phyloP scores from a whole-genome alignment of 2,888 invertebrate species.

The Eristalis intricaria region DNA sequence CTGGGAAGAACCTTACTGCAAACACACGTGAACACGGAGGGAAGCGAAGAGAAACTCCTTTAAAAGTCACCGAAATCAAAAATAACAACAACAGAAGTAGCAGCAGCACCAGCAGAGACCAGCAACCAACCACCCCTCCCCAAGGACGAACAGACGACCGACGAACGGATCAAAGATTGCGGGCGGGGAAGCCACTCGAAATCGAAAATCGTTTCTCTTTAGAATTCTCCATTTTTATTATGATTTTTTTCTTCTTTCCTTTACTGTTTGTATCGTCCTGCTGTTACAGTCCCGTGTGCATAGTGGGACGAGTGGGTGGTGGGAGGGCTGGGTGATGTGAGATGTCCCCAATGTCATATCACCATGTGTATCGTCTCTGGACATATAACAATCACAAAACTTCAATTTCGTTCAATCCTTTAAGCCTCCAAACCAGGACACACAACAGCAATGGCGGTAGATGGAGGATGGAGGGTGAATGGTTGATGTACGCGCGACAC shows the following conservation, averaged over 20 bases:
- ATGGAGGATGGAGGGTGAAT: background rate
- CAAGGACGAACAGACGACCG: constrained; percentile 42
- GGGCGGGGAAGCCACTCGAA: constrained; percentile 36
- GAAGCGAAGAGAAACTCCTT: constrained; percentile 20
- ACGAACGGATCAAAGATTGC: background rate
- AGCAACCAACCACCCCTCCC: background rate
- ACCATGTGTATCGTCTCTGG: constrained; percentile 64
- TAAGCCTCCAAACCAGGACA: constrained; percentile 52
- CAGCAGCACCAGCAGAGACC: too few species aligned
- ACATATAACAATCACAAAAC: constrained; percentile 69
- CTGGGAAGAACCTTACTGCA: too few species aligned
- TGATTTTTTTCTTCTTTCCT: constrained; percentile 19
- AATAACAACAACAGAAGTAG: constrained; percentile 8
- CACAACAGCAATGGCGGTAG: background rate
- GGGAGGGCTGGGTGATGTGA: background rate
- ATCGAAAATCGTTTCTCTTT: constrained; percentile 69
- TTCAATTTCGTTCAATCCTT: constrained; percentile 70
- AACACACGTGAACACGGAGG: background rate
- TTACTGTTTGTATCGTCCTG: constrained; percentile 22
- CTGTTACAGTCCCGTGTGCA: constrained; percentile 31
- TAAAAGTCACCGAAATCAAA: constrained; percentile 58
- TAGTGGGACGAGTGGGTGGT: background rate
- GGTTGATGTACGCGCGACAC: constrained; percentile 35
- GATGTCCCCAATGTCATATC: constrained; percentile 55
- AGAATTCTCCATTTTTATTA: constrained; percentile 60